Evolutionary conservation across 2,113 vertebrate genomes (phyloP), one percentile per base, ranked within the genome.

Genomic region (Sciurus niger): DNA sequence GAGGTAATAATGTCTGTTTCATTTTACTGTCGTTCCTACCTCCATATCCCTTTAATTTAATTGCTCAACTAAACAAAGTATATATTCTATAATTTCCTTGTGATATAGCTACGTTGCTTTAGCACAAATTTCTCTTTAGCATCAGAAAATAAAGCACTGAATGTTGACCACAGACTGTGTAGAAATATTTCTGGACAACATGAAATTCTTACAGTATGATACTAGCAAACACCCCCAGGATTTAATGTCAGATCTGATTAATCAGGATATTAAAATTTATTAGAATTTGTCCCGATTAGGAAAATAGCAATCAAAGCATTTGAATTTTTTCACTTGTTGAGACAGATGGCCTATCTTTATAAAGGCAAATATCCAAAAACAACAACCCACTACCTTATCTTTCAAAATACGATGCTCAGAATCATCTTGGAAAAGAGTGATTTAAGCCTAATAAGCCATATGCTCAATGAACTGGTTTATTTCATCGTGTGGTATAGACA

Each of bases 361-460:
- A 98, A 98, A 97, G 98, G 98, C 98, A 99, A 98, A 98, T 99
- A 99, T 99, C 98, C 98, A 98, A 98, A 98, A 96, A 97, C 97
- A 98, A 96, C 98, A 98, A 94, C 93, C 94, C 96, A 97, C 96
- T 95, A 96, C 95, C 97, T 98, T 98, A 96, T 98, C 98, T 98
- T 99, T 98, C 98, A 99, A 98, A 99, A 99, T 98, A 98, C 98
- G 98, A 98, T 98, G 98, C 97, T 98, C 97, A 97, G 97, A 98
- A 98, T 98, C 96, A 97, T 99, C 98, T 98, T 99, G 98, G 98
- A 98, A 98, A 98, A 98, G 96, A 98, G 97, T 97, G 98, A 98
- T 98, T 98, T 98, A 96, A 98, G 98, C 98, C 97, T 98, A 98
- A 99, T 98, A 98, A 98, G 98, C 99, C 99, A 99, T 99, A 98